A percentile compares a stretch with the other conserved stretches of the same genome.
Conservation (phyloP, 2,888 invertebrate species). For the Bedellia somnulentella region DNA sequence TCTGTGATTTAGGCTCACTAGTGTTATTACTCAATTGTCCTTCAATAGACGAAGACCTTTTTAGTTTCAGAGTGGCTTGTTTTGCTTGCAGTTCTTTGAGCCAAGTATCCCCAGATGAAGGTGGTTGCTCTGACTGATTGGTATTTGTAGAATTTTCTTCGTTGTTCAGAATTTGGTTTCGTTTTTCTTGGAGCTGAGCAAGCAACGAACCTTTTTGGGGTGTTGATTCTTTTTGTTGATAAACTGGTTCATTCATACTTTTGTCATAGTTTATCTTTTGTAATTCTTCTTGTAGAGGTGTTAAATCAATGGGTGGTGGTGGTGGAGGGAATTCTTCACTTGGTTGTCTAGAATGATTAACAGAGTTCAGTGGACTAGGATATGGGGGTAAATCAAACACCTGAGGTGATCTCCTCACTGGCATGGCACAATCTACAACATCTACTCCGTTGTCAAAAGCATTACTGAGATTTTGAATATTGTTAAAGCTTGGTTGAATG, state of each 20-base stretch:
- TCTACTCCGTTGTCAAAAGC: conserved; percentile 58
- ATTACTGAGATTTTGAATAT: conserved; percentile 37
- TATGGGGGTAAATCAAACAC: conserved; percentile 75
- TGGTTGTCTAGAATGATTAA: conserved; percentile 79
- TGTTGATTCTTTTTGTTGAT: conserved; percentile 20
- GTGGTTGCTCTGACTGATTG: conserved; percentile 23
- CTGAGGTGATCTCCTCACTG: conserved; percentile 33
- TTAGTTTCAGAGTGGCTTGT: conserved; percentile 61
- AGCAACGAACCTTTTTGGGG: conserved; percentile 49
- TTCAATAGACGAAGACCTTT: conserved; percentile 36
- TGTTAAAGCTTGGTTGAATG: conserved; percentile 25
- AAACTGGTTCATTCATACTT: conserved; percentile 18
- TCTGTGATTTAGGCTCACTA: conserved; percentile 18
- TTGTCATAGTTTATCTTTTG: conserved; percentile 33
- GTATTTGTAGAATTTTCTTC: conserved; percentile 29
- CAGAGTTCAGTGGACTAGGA: conserved; percentile 76
- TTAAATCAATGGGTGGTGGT: conserved; percentile 76
- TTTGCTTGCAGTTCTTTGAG: conserved; percentile 79
- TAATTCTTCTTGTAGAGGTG: conserved; percentile 64
- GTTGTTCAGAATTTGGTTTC: conserved; percentile 62
- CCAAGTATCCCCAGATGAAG: conserved; percentile 65
- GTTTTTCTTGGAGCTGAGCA: conserved; percentile 65
- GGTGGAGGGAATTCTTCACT: conserved; percentile 90
- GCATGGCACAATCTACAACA: conserved; percentile 65
- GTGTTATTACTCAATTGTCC: conserved; percentile 29